Evolutionary conservation across 1,140 invertebrate genomes (phyloP), one percentile per base, ranked within the genome.

Genomic region (Leptopilina boulardi): DNA sequence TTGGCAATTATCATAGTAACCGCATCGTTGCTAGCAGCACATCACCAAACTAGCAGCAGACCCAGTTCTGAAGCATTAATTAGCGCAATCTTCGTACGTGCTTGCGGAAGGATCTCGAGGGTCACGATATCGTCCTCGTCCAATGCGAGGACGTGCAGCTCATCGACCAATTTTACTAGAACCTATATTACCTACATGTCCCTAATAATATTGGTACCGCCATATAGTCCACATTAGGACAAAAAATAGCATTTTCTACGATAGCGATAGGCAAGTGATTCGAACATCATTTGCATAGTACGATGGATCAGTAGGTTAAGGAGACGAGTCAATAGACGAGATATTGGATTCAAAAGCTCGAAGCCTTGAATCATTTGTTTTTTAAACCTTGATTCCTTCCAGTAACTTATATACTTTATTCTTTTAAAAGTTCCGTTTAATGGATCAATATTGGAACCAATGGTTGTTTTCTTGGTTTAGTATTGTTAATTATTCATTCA

Each of bases 81-180:
- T 80, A 80, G 70, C 54, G 26, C 76, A 80, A 80, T 80, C 76
- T 77, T 47, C 6, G 70, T 73, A 77, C 77, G 77, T 75, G 80
- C 71, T 15, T 15, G 42, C 0, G n/a, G 23, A 47, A 51, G 19
- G 10, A 30, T 30, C 26, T 66, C 26, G 13, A n/a, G 21, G 71
- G 42, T 41, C 41, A 77, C 34, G 74, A 80, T 78, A 77, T 81
- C 80, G 73, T 74, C 51, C 59, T 66, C 26, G 26, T 66, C 23
- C 56, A 26, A 30, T 15, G 56, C 56, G 21, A 66, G n/a, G 15
- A 66, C 23, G 23, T 59, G 21, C 23, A 66, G 21, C 13, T 15
- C 15, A 23, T 34, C 59, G 59, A 66, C 26, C 59, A 66, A 23
- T 66, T 66, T 66, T 66, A 23, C 13, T 2, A 34, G 13, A n/a